Percentiles rank a stretch among this genome's conserved stretches.
These are phyloP conservation scores for Lucilia sericata DNA, from an alignment of 1,140 invertebrate species.

Conservation along the genomic window DNA sequence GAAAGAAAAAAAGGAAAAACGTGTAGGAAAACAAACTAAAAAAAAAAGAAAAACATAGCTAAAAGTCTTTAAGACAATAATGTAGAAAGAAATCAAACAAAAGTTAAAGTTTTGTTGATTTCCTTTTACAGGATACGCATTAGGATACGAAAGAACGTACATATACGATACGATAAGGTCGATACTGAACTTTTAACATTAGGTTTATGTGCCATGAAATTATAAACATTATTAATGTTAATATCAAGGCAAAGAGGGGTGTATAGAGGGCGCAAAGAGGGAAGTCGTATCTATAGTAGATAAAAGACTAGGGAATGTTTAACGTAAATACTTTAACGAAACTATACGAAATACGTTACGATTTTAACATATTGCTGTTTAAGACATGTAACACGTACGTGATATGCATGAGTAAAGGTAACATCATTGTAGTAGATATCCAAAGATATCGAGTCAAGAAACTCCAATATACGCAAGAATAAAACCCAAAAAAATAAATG, in stretches of 20 bases:
- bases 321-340: neutral
- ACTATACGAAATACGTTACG: neutral
- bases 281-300: neutral
- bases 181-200: slow-evolving; percentile 8
- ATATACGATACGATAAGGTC: neutral
- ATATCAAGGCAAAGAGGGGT: neutral
- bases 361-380: slow-evolving; percentile 14
- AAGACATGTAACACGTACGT: slow-evolving; percentile 26
- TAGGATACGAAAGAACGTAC: too few species aligned
- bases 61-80: neutral
- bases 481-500: neutral
- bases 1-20: too few species aligned
- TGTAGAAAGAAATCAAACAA: neutral
- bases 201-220: slow-evolving; percentile 23
- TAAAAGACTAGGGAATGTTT: slow-evolving; percentile 5
- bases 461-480: neutral
- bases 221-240: slow-evolving; percentile 22
- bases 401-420: slow-evolving; percentile 11
- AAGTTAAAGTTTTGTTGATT: neutral
- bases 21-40: neutral
- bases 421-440: neutral
- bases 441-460: neutral
- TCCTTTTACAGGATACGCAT: neutral
- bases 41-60: too few species aligned
- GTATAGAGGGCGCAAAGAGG: neutral